Conservation (phyloP, 2,797 vertebrate genomes). For the Alcedo quadribrachys region DNA sequence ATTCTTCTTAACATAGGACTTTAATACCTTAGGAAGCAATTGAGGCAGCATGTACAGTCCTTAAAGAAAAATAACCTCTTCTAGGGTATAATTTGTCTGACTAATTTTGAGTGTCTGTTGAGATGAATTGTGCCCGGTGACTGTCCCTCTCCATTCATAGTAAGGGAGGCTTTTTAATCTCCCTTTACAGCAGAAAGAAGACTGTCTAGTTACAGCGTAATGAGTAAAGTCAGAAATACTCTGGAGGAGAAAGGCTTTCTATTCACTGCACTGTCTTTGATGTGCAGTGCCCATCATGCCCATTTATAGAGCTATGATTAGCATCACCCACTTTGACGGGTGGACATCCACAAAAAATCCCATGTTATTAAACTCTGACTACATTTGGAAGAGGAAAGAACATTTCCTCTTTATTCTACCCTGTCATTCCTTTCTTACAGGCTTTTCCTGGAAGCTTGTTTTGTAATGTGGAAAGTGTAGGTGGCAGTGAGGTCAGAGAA, state of each 20-base stretch:
- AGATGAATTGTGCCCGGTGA: not conserved
- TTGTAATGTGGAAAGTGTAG: not conserved
- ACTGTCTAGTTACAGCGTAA: not conserved
- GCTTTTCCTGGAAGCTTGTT: not conserved
- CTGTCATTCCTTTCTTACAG: not conserved
- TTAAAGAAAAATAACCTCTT: not conserved
- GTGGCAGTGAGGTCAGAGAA: not conserved
- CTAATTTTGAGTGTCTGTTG: not conserved
- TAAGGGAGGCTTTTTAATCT: not conserved
- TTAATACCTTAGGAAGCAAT: not conserved
- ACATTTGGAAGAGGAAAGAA: not conserved
- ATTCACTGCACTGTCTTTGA: not conserved
- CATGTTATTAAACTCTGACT: not conserved
- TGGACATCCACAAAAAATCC: not conserved
- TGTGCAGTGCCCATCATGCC: not conserved
- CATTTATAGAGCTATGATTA: not conserved
- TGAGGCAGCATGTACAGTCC: not conserved
- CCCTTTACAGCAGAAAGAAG: not conserved
- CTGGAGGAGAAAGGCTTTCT: slow-evolving; percentile 7
- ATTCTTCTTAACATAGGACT: not conserved
- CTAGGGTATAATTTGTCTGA: not conserved
- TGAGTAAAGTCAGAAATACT: slow-evolving; percentile 17
- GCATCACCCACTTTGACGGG: not conserved
- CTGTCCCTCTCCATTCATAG: not conserved
- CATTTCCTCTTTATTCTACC: not conserved